Conservation (phyloP, 2,888 invertebrate genomes). For the Rambutsinella grinnellia region DNA sequence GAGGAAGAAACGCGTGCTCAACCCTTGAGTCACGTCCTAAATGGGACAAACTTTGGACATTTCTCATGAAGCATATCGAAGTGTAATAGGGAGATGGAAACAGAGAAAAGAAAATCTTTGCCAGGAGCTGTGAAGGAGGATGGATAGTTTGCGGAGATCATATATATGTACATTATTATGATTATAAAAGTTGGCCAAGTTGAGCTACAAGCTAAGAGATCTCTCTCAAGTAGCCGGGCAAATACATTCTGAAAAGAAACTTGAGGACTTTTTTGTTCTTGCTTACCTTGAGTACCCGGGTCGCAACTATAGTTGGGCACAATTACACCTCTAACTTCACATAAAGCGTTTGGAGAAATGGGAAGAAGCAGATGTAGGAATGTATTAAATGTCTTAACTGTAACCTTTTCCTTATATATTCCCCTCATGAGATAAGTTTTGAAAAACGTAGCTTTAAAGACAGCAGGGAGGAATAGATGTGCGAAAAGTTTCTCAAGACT, state of each 20-base stretch:
- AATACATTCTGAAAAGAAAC: conserved; percentile 35
- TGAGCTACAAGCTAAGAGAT: no score
- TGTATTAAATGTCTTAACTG: no score
- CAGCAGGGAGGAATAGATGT: conserved; percentile 6
- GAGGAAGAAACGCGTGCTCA: conserved; percentile 42
- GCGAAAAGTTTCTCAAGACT: conserved; percentile 33
- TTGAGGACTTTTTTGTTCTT: conserved; percentile 11
- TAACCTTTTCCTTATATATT: no score
- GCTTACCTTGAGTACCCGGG: conserved; percentile 27
- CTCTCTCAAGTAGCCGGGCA: conserved; percentile 31
- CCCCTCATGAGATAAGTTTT: conserved; percentile 15
- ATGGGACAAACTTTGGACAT: conserved; percentile 56
- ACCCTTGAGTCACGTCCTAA: conserved; percentile 54
- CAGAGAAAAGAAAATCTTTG: background rate
- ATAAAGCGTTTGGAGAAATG: no score
- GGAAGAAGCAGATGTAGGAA: no score
- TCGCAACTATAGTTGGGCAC: no score
- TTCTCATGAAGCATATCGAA: conserved; percentile 52
- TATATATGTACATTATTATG: conserved; percentile 22
- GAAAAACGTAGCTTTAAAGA: conserved; percentile 1
- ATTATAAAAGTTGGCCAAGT: background rate
- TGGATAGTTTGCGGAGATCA: background rate
- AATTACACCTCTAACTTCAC: no score
- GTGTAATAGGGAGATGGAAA: conserved; percentile 22
- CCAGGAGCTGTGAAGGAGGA: conserved; percentile 6